Evolutionary conservation across 1,140 invertebrate genomes (phyloP).

Genomic region (Drosophila navojoa): DNA sequence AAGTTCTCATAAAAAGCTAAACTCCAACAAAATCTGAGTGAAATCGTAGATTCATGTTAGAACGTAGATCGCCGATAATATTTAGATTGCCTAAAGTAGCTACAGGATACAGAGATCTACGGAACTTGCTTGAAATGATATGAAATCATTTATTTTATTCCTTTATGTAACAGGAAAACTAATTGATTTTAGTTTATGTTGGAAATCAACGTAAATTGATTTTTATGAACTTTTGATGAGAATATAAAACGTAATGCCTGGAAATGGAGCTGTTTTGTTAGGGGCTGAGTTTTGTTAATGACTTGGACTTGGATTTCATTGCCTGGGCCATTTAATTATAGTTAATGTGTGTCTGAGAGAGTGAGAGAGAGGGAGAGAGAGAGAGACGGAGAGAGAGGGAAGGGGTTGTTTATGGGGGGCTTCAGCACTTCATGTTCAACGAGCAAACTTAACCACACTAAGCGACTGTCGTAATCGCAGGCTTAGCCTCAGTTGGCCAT

Average conservation of each 20-base stretch:
- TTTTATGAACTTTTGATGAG: constrained; percentile 12
- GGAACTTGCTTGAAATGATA: too few relatives aligned
- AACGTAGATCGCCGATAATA: too few relatives aligned
- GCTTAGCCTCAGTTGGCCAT: not conserved
- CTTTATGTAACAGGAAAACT: too few relatives aligned
- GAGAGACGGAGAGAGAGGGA: not conserved
- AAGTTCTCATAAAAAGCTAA: too few relatives aligned
- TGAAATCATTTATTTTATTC: too few relatives aligned
- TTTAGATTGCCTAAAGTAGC: too few relatives aligned
- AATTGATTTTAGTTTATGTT: too few relatives aligned
- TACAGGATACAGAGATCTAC: too few relatives aligned
- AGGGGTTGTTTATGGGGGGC: not conserved
- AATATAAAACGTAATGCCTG: not conserved
- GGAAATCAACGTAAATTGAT: not conserved
- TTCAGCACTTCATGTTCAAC: constrained; percentile 4
- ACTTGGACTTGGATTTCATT: constrained; percentile 30
- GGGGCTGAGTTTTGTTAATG: constrained; percentile 9
- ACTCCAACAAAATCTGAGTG: too few relatives aligned
- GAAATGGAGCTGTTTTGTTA: not conserved
- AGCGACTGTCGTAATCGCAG: not conserved
- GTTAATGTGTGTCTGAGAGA: constrained; percentile 15
- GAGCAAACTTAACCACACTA: not conserved
- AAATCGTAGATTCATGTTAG: too few relatives aligned
- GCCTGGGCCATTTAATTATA: constrained; percentile 18
- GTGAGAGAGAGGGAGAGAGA: not conserved